phyloP scores from a whole-genome alignment of 1,140 invertebrate species.

The Thereuonema tuberculata region DNA sequence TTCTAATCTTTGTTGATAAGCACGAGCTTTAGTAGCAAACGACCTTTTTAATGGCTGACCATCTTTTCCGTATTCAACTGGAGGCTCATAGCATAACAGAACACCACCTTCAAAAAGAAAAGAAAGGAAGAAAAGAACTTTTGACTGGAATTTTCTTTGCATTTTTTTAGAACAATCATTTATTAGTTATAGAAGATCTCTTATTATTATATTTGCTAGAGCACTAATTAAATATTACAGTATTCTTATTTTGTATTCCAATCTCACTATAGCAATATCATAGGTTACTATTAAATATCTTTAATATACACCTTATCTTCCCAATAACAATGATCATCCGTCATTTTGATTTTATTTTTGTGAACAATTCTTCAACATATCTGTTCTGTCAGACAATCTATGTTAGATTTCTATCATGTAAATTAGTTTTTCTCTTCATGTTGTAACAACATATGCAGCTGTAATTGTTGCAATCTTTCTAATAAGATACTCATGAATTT shows the following conservation, averaged over 20 bases:
- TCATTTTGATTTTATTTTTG: no score
- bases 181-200: neutral
- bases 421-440: no score
- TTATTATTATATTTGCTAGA: no score
- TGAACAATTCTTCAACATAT: no score
- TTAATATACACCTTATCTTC: no score
- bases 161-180: neutral
- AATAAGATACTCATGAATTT: no score
- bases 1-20: conserved; percentile 2
- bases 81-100: conserved; percentile 2
- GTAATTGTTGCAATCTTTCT: no score
- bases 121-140: neutral
- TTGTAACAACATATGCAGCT: no score
- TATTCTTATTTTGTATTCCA: neutral
- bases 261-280: neutral
- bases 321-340: no score
- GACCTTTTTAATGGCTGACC: neutral
- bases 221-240: neutral
- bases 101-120: neutral
- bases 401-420: no score
- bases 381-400: no score
- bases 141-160: neutral
- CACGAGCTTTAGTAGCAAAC: conserved; percentile 3
- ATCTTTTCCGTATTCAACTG: neutral
- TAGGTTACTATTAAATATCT: no score